Evolutionary conservation across 2,113 vertebrate species (phyloP).

Genomic region (Pomatostomus ruficeps): DNA sequence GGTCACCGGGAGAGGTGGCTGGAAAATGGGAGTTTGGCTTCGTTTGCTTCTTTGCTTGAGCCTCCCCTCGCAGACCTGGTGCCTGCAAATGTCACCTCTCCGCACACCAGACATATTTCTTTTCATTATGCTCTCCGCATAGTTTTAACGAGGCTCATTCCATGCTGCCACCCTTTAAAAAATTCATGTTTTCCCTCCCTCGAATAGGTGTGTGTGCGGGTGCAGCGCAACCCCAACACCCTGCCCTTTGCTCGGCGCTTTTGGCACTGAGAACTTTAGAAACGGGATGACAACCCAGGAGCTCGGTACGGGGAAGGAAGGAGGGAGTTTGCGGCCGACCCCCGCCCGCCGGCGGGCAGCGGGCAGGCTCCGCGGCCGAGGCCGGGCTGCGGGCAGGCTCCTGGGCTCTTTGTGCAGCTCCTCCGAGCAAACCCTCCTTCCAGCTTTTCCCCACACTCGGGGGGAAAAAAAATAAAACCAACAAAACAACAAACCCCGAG

Average conservation of each 20-base stretch:
- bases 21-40: neutral
- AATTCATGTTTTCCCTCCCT: neutral
- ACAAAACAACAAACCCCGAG: neutral
- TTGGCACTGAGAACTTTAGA: neutral
- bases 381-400: neutral
- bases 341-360: neutral
- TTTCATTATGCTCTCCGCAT: neutral
- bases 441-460: neutral
- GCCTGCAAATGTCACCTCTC: neutral
- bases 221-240: neutral
- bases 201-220: neutral
- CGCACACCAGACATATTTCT: neutral
- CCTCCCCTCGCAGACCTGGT: neutral
- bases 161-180: neutral
- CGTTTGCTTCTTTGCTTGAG: neutral
- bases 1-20: neutral
- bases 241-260: neutral
- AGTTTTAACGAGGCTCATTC: neutral
- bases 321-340: neutral
- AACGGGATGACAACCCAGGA: neutral
- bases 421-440: neutral
- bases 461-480: neutral
- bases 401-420: neutral
- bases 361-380: neutral
- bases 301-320: neutral